Evolutionary conservation across 2,797 vertebrate genomes (phyloP), one percentile per base, ranked within the genome.

Genomic region (Notoglanidium macrostoma): DNA sequence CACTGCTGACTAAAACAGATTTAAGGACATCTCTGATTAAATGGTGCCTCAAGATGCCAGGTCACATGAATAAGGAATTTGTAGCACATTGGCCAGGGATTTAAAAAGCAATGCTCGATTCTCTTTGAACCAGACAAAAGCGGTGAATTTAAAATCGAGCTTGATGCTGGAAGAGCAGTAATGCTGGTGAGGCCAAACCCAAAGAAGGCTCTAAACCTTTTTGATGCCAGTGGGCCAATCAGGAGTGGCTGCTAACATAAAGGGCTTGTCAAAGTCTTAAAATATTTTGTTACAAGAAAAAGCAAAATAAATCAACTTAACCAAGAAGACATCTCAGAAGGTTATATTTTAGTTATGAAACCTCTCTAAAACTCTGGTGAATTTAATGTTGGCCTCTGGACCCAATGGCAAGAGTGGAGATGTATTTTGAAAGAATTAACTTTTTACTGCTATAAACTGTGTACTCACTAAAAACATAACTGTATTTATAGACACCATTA

Each of bases 41-140:
- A 90, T 81, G 29, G 85, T 76, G 82, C 68, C 88, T 90, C 87
- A 93, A 84, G 29, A 91, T 91, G 90, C 91, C 92, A 92, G 93
- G 91, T 90, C 85, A 40, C 89, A 89, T 94, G 93, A 95, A 95
- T 94, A 89, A 86, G 91, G 80, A 92, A 92, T 92, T 94, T 94
- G 92, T 87, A 93, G 90, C 92, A 93, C 92, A 88, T 91, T 87
- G 90, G 92, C 83, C 88, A 90, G 89, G 89, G 85, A 89, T 83
- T 91, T 87, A 89, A 83, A 89, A 88, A 88, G 83, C 92, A 88
- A 92, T 89, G 90, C 90, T 88, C 88, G 89, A 91, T 93, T 93
- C 92, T 76, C 88, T 84, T 26, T n/a, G 79, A 61, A 61, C n/a
- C 67, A 86, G 51, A 90, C 88, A 90, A 93, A 93, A 91, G 91